Percentiles rank a stretch among this genome's conserved stretches.
Evolutionary conservation across 2,113 vertebrate species (phyloP).

Genomic region (Oxyura jamaicensis): DNA sequence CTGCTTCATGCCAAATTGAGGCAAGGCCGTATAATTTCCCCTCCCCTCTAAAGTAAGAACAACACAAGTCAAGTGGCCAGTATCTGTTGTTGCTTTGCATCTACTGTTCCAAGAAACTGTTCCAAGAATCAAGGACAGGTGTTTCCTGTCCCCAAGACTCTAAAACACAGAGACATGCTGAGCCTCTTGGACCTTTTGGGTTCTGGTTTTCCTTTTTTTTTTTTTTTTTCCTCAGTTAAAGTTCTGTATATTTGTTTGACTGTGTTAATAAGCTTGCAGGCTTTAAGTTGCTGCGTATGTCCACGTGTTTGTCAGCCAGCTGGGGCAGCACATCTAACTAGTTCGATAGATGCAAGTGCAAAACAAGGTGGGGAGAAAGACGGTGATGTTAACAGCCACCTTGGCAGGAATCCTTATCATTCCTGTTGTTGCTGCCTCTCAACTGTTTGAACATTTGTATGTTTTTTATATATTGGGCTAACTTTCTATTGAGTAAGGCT

Average conservation of each 20-base stretch:
- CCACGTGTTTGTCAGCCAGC: conserved; percentile 63
- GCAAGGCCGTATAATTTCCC: conserved; percentile 67
- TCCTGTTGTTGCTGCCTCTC: conserved; percentile 71
- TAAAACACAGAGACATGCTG: conserved; percentile 64
- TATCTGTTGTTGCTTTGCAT: conserved; percentile 79
- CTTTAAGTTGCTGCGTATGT: conserved; percentile 62
- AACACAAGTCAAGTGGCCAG: conserved; percentile 77
- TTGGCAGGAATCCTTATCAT: conserved; percentile 65
- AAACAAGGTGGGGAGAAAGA: conserved; percentile 58
- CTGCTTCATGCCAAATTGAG: conserved; percentile 2
- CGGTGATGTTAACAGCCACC: conserved; percentile 9
- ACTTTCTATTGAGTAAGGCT: conserved; percentile 76
- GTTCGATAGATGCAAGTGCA: conserved; percentile 60
- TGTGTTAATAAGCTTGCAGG: conserved; percentile 71
- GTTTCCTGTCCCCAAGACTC: conserved; percentile 58
- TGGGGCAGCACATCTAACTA: conserved; percentile 47
- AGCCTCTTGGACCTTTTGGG: conserved; percentile 73
- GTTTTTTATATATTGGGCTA: conserved; percentile 77
- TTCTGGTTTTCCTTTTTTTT: conserved; percentile 58
- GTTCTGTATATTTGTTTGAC: conserved; percentile 78
- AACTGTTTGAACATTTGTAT: conserved; percentile 77
- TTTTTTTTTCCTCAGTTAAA: conserved; percentile 62
- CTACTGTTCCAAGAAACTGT: conserved; percentile 76
- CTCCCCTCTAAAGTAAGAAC: conserved; percentile 77
- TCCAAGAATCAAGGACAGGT: conserved; percentile 64